Evolutionary conservation across 2,113 vertebrate genomes (phyloP), one percentile per base, ranked within the genome.

Genomic region (Spea bombifrons): DNA sequence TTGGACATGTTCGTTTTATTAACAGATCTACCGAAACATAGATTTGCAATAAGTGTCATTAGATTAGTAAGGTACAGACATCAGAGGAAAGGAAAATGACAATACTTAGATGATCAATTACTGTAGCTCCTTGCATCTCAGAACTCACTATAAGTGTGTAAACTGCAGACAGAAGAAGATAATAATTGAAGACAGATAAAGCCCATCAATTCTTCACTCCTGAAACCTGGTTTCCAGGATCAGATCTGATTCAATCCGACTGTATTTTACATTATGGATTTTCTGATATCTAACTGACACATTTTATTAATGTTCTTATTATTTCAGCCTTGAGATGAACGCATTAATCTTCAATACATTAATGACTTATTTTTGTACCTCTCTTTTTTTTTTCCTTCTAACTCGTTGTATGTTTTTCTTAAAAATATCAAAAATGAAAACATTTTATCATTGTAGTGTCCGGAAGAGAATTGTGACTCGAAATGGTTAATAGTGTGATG

Each of bases 1-100:
- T 88, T 82, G 30, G 84, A 83, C 71, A 79, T 85, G 76, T 86
- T 86, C 88, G 82, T 86, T 88, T 86, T 82, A 89, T 81, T 75
- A 86, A 72, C 63, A 72, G 66, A 66, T 84, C 64, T 70, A 82
- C 81, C 83, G 70, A 86, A 88, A 89, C 83, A 81, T 89, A 83
- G 90, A 88, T 86, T 86, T 84, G 77, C 55, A 85, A 61, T 82
- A 73, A 76, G 77, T 81, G 75, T 86, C 73, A 82, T 88, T 89
- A 87, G 53, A 84, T 85, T 83, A 80, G 7, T 53, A 84, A 84
- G 80, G 53, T 83, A 75, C 81, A 83, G 74, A 70, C 83, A 10
- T 47, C 3, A 70, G 43, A 82, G 67, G 84, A 75, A 84, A 85
- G 85, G 85, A 81, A 84, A 87, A 69, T 7, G 71, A 63, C 66